phyloP scores from a whole-genome alignment of 1,140 invertebrate species.

The Drosophila orosa region DNA sequence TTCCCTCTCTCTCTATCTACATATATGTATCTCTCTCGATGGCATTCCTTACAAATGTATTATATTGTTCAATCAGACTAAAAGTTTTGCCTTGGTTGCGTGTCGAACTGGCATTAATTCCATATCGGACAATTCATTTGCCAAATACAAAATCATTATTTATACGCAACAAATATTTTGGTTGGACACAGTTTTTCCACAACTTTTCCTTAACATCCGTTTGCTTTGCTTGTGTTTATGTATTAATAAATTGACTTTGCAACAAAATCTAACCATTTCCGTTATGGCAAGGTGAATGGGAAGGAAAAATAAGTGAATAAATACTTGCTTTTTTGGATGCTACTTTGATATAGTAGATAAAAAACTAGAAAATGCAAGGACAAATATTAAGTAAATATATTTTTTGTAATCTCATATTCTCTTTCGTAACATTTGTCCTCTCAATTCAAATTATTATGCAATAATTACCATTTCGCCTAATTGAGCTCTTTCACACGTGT shows the following conservation, averaged over 20 bases:
- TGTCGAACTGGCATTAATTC: slow-evolving; percentile 65
- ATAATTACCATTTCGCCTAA: not conserved
- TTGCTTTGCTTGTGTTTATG: slow-evolving; percentile 27
- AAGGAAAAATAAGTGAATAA: slow-evolving; percentile 6
- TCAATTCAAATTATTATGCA: not conserved
- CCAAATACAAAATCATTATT: slow-evolving; percentile 74
- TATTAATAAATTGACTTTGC: slow-evolving; percentile 45
- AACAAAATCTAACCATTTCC: slow-evolving; percentile 38
- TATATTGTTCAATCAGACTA: slow-evolving; percentile 66
- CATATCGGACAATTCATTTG: slow-evolving; percentile 69
- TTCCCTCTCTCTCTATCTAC: not conserved
- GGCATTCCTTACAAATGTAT: slow-evolving; percentile 16
- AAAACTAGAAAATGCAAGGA: too few species aligned
- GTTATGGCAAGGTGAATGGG: slow-evolving; percentile 23
- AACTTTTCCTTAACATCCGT: slow-evolving; percentile 37
- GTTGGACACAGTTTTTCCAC: slow-evolving; percentile 37
- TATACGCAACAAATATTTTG: slow-evolving; percentile 62
- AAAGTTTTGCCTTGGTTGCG: slow-evolving; percentile 66
- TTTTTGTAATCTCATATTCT: too few species aligned
- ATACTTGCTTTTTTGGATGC: not conserved
- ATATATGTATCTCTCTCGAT: slow-evolving; percentile 9
- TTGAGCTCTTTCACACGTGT: slow-evolving; percentile 2
- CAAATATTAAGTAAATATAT: too few species aligned
- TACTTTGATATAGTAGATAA: too few species aligned
- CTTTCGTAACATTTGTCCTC: not conserved